Evolutionary conservation across 2,797 vertebrate genomes (phyloP), one percentile per base, ranked within the genome.

Genomic region (Tadarida brasiliensis): DNA sequence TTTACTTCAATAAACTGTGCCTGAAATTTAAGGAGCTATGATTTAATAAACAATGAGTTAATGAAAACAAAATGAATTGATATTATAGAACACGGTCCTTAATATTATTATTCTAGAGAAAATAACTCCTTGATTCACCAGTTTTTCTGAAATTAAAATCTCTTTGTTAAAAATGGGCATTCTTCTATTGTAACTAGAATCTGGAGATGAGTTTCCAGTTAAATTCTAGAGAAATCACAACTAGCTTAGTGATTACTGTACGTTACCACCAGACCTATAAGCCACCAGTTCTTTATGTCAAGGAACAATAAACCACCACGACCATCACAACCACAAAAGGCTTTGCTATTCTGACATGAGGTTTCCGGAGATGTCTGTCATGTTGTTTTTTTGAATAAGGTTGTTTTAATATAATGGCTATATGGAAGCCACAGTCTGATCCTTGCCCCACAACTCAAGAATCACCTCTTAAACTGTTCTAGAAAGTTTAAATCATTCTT

Each of bases 81-180:
- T 86, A 12, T 59, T 81, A 59, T 28, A 88, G 81, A 78, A 88
- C 44, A 26, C 51, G 4, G 22, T 63, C 7, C 83, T 77, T 76
- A 78, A 8, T 86, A 71, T 12, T 30, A 15, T 87, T 56, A 57
- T 63, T 85, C 67, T 59, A 77, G 59, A 90, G 67, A 26, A 84
- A 92, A 92, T 47, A 68, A 81, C 30, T 80, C 15, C 26, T 51
- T 44, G 11, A 30, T 33, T 4, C 12, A 49, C 22, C 11, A n/a
- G 17, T 6, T 91, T 89, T 96, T 61, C 87, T 95, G 76, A 93
- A 87, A 87, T 76, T 15, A 28, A 57, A 70, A 63, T 35, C 3
- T 92, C 14, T 94, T 85, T 28, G 28, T 30, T 81, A 93, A 87
- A 92, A 92, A 61, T 68, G 39, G 22, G 15, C 33, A 51, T 80